phyloP scores from a whole-genome alignment of 2,797 vertebrate genomes.

The Epinephelus coioides region DNA sequence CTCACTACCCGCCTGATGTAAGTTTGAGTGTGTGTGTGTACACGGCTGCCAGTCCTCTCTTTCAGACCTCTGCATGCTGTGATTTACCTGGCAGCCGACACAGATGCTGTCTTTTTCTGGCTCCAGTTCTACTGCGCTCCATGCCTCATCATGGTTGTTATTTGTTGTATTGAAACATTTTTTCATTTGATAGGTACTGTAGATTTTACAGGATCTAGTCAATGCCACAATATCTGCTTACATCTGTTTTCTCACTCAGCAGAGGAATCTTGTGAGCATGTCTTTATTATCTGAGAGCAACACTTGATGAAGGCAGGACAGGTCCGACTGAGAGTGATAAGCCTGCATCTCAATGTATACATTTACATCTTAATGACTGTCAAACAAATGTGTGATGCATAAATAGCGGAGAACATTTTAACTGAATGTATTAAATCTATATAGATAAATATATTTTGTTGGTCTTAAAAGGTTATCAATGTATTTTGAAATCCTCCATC shows the following conservation, averaged over 20 bases:
- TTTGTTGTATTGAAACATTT: conserved; percentile 27
- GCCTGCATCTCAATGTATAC: background rate
- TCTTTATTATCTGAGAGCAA: background rate
- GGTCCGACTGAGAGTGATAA: background rate
- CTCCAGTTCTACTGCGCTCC: conserved; percentile 1
- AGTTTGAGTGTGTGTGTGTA: background rate
- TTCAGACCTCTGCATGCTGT: conserved; percentile 47
- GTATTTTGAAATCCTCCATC: background rate
- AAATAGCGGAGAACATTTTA: background rate
- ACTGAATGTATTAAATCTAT: no score
- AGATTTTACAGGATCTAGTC: background rate
- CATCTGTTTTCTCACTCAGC: background rate
- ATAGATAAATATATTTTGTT: background rate
- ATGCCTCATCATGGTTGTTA: conserved; percentile 19
- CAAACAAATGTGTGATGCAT: background rate
- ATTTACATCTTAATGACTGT: background rate
- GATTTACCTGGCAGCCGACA: conserved; percentile 55
- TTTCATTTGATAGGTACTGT: conserved; percentile 1
- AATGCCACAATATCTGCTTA: background rate
- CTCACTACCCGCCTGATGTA: conserved; percentile 4
- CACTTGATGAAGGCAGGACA: background rate
- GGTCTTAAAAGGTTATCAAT: background rate
- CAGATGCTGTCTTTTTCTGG: conserved; percentile 26
- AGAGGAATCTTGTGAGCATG: background rate
- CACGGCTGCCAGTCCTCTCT: conserved; percentile 41